Evolutionary conservation across 2,888 invertebrate species (phyloP).

Genomic region (Pseudolycoriella hygida): DNA sequence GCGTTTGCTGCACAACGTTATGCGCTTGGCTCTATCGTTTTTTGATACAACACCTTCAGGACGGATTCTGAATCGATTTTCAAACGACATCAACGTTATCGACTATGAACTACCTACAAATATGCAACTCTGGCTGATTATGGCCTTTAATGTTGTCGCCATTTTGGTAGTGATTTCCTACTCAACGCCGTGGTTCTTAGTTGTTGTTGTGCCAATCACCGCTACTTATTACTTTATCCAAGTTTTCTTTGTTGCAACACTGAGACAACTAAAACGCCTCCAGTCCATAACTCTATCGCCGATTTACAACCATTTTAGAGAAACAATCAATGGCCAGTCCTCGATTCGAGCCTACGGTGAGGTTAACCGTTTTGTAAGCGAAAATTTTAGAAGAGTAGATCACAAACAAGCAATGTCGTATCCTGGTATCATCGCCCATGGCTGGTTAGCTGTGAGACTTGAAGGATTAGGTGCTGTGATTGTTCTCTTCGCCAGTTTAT

Average conservation of each 20-base stretch:
- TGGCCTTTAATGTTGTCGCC: slow-evolving; percentile 20
- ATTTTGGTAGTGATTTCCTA: slow-evolving; percentile 13
- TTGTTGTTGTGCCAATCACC: slow-evolving; percentile 20
- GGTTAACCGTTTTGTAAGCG: slow-evolving; percentile 28
- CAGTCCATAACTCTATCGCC: slow-evolving; percentile 35
- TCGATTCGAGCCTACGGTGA: slow-evolving; percentile 32
- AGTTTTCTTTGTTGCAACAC: slow-evolving; percentile 34
- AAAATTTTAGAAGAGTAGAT: slow-evolving; percentile 35
- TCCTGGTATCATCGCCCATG: slow-evolving; percentile 32
- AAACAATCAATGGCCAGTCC: slow-evolving; percentile 26
- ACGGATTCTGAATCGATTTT: slow-evolving; percentile 50
- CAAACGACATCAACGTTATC: slow-evolving; percentile 39
- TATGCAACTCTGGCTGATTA: slow-evolving; percentile 25
- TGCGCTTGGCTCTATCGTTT: slow-evolving; percentile 52
- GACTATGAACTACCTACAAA: slow-evolving; percentile 34
- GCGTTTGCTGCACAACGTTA: slow-evolving; percentile 38
- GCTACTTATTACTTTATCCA: slow-evolving; percentile 21
- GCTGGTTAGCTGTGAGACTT: slow-evolving; percentile 29
- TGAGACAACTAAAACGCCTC: slow-evolving; percentile 34
- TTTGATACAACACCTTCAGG: slow-evolving; percentile 66
- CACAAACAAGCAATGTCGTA: slow-evolving; percentile 33
- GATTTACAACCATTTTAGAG: slow-evolving; percentile 36
- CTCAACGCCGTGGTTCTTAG: slow-evolving; percentile 20
- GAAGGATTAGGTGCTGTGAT: slow-evolving; percentile 36
- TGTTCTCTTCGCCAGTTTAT: slow-evolving; percentile 36